Evolutionary conservation across 2,113 vertebrate species (phyloP).

Genomic region (Dascyllus trimaculatus): DNA sequence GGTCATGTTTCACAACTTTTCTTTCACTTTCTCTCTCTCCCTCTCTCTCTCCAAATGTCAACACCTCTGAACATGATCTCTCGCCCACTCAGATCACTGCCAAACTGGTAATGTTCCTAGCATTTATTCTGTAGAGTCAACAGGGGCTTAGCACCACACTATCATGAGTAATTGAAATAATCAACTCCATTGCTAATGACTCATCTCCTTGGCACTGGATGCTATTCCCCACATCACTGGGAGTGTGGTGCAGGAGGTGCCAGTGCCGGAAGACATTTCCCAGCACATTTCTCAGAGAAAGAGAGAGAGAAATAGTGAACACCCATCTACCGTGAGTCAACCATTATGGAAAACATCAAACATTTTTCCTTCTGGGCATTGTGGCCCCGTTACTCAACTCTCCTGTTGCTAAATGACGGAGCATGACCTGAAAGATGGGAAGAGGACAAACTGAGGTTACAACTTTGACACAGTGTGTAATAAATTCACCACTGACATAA

Average conservation of each 20-base stretch:
- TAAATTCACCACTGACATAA: slow-evolving; percentile 44
- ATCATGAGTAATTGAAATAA: slow-evolving; percentile 69
- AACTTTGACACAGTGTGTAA: slow-evolving; percentile 42
- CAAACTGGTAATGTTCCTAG: slow-evolving; percentile 50
- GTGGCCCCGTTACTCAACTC: slow-evolving; percentile 57
- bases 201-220: slow-evolving; percentile 63
- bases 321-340: slow-evolving; percentile 64
- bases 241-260: slow-evolving; percentile 52
- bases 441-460: slow-evolving; percentile 55
- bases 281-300: slow-evolving; percentile 56
- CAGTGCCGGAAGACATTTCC: slow-evolving; percentile 69
- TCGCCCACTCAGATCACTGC: slow-evolving; percentile 18
- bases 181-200: slow-evolving; percentile 66
- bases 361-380: slow-evolving; percentile 8
- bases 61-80: slow-evolving; percentile 30
- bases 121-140: slow-evolving; percentile 26
- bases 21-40: slow-evolving; percentile 7
- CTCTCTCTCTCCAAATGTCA: not conserved
- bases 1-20: not conserved
- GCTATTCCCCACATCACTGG: slow-evolving; percentile 31
- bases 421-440: slow-evolving; percentile 48
- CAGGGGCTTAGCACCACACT: slow-evolving; percentile 38
- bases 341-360: slow-evolving; percentile 61
- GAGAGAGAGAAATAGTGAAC: slow-evolving; percentile 37
- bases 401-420: slow-evolving; percentile 36